Evolutionary conservation across 2,113 vertebrate genomes (phyloP), one percentile per base, ranked within the genome.

Genomic region (Pelodiscus sinensis): DNA sequence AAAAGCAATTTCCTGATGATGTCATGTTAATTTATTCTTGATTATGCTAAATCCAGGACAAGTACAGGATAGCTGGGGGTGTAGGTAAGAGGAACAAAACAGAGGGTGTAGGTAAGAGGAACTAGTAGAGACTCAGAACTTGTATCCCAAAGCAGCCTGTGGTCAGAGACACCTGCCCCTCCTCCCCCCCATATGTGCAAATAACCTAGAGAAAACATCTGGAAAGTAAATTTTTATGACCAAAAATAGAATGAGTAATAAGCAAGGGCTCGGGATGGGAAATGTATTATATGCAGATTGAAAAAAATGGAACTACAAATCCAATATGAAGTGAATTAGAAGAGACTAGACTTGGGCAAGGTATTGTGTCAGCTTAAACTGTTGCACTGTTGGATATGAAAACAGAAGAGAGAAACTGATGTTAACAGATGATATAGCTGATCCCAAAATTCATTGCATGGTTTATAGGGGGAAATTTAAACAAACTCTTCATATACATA

Each of bases 21-120:
- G 77, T 38, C 35, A 27, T 81, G 81, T 91, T 85, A 92, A 85
- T 90, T 84, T 27, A 58, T 19, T 83, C 90, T 80, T 0, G 25
- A 92, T 90, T 50, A 73, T 94, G 83, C 57, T 94, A 93, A n/a
- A 83, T 91, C 94, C 31, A 52, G 57, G 71, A 75, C 57, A 96
- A 90, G 54, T 12, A 73, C 57, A 51, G 35, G 25, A 75, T 2
- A 44, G 84, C 84, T 86, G 60, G 50, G 81, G 52, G 25, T 50
- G 9, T 84, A 92, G 35, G 44, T 79, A 75, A 52, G 38, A 78
- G 55, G 62, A 13, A 92, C 44, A 92, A 87, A 90, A 71, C 8
- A 89, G 22, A n/a, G 82, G 6, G 25, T 50, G 9, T 84, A 92
- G 35, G 44, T 79, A 75, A 52, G 38, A 78, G 55, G 62, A 13